Base-by-base conservation (phyloP, 2,113 vertebrate species). In the Ardeotis arabs region DNA sequence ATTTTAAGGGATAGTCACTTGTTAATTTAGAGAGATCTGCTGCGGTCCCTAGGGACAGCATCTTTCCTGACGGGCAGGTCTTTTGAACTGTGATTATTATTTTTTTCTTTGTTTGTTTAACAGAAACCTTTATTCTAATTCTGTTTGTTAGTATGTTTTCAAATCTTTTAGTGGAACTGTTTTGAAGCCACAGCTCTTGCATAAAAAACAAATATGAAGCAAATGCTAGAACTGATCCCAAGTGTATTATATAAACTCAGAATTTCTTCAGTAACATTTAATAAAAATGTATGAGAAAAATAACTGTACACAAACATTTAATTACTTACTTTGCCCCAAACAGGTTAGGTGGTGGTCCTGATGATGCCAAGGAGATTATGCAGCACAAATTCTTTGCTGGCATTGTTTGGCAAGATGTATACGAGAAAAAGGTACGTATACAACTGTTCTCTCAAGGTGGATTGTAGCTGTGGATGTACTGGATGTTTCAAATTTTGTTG, bases 331-430 rank as follows among this genome's bases (percentile, higher is more conserved):
- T 93, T 92, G 35, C 60, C 74, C 69, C 84, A 94, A 96, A 52
- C 97, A 99, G 99, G 98, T 99, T 99, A 96, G 99, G 99, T 8
- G 99, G 99, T 1, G 99, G 99, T 76, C 96, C 99, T 4, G 99
- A 99, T 75, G 99, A 99, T 14, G 99, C 99, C 66, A 99, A 99
- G 98, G 99, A 99, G 97, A 99, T 99, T 93, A 99, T 99, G 99
- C 99, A 99, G 97, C 99, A 99, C 97, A 99, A 99, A 94, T 99
- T 99, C 98, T 99, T 99, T 50, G 98, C 99, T 88, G 98, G 98
- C 96, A 99, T 99, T 49, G 98, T 98, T 97, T 99, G 99, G 99
- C 98, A 99, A 97, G 99, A 99, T 24, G 99, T 99, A 84, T 99
- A 99, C 3, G 99, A 99, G 96, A 99, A 99, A 97, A 99, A 99